phyloP scores from a whole-genome alignment of 2,888 invertebrate species.

The Leucophora obtusa region DNA sequence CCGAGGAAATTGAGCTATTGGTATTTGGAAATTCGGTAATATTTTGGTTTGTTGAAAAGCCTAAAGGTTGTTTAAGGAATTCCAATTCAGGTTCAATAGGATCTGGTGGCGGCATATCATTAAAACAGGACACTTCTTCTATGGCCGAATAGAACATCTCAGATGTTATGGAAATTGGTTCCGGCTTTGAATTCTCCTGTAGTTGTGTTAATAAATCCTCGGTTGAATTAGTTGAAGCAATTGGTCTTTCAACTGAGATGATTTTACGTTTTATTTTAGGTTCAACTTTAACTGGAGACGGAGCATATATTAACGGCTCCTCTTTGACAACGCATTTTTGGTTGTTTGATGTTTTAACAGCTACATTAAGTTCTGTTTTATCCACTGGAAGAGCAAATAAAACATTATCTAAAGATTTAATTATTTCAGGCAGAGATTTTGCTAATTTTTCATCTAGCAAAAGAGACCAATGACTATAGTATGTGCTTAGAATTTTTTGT shows the following conservation, averaged over 20 bases:
- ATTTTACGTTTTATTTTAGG: conserved; percentile 66
- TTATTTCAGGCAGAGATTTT: conserved; percentile 89
- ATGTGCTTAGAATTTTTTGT: conserved; percentile 81
- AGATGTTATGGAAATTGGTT: conserved; percentile 48
- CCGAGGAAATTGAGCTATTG: conserved; percentile 37
- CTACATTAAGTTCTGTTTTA: conserved; percentile 87
- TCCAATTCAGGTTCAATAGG: conserved; percentile 73
- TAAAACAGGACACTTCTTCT: conserved; percentile 6
- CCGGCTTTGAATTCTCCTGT: conserved; percentile 54
- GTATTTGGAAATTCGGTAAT: not conserved
- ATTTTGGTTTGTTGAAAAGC: conserved; percentile 25
- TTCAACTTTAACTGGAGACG: conserved; percentile 80
- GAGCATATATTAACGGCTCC: conserved; percentile 86
- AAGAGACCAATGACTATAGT: conserved; percentile 93
- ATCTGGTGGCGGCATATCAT: conserved; percentile 65
- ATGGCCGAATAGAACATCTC: conserved; percentile 44
- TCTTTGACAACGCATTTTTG: conserved; percentile 70
- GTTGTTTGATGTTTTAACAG: conserved; percentile 6
- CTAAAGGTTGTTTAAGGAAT: conserved; percentile 71
- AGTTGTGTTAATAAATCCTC: conserved; percentile 70
- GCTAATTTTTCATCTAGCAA: conserved; percentile 88
- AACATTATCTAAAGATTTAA: conserved; percentile 92
- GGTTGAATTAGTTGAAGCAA: conserved; percentile 70
- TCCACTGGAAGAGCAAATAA: conserved; percentile 96
- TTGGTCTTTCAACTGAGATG: conserved; percentile 73